phyloP scores from a whole-genome alignment of 2,888 invertebrate genomes.

The Yponomeuta plumbellus region DNA sequence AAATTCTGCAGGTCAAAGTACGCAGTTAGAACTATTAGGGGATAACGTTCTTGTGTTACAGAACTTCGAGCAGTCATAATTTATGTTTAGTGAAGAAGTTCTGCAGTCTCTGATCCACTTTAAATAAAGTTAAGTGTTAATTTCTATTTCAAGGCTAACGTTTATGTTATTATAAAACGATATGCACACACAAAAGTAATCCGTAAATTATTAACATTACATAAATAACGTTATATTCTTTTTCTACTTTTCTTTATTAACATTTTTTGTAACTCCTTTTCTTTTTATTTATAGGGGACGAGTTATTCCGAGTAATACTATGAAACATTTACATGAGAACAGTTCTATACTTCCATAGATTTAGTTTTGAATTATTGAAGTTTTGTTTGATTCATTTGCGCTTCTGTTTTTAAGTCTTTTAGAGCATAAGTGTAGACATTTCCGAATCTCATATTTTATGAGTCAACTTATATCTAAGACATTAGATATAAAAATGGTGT shows the following conservation, averaged over 20 bases:
- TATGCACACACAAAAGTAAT: neutral
- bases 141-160: neutral
- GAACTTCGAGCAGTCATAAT: neutral
- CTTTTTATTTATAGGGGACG: neutral
- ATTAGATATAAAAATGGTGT: neutral
- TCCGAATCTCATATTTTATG: constrained; percentile 17
- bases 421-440: constrained; percentile 6
- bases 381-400: no score
- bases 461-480: neutral
- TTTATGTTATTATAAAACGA: neutral
- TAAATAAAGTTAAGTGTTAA: neutral
- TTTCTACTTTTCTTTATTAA: neutral
- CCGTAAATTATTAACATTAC: neutral
- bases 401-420: no score
- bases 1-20: no score
- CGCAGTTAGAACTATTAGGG: no score
- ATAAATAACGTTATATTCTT: neutral
- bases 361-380: neutral
- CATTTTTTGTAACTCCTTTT: neutral
- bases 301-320: neutral
- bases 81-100: neutral
- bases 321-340: neutral
- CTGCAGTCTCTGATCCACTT: neutral
- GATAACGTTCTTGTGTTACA: neutral
- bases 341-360: neutral